These are phyloP conservation scores for Takifugu bimaculatus DNA, from an alignment of 2,113 vertebrate species.

Conservation along the genomic window DNA sequence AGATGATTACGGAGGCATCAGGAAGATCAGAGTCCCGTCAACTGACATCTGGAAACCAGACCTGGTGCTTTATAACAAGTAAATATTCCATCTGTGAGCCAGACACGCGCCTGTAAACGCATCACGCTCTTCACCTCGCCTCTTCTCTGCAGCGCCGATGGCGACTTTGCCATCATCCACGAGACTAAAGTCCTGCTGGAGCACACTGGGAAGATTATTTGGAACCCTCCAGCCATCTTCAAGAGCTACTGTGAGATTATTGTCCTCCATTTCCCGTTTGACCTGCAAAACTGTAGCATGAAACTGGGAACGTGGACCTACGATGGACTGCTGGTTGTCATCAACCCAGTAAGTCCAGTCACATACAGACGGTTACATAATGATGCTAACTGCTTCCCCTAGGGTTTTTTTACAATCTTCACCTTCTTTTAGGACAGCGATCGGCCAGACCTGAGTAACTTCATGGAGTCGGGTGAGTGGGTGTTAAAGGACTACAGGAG, in stretches of 20 bases:
- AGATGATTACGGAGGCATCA: conserved; percentile 83
- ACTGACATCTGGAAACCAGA: conserved; percentile 88
- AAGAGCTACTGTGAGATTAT: conserved; percentile 99
- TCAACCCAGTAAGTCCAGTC: conserved; percentile 79
- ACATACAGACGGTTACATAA: too few relatives aligned
- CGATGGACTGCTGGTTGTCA: conserved; percentile 82
- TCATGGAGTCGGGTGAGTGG: conserved; percentile 98
- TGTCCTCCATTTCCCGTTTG: conserved; percentile 94
- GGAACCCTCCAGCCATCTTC: conserved; percentile 94
- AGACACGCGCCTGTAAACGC: background rate
- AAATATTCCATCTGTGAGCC: conserved; percentile 28
- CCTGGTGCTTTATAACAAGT: conserved; percentile 95
- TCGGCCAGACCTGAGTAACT: conserved; percentile 90
- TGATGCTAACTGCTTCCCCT: background rate
- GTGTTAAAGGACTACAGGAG: conserved; percentile 88
- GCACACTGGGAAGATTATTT: conserved; percentile 85
- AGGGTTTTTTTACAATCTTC: background rate
- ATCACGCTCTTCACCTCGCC: background rate
- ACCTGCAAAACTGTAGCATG: conserved; percentile 97
- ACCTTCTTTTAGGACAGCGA: conserved; percentile 80
- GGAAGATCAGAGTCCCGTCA: conserved; percentile 85
- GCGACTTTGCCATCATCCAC: conserved; percentile 92
- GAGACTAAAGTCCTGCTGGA: conserved; percentile 92
- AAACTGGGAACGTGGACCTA: conserved; percentile 96
- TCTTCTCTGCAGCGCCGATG: conserved; percentile 80